Conservation (phyloP, 2,888 invertebrate genomes). For the Zaprionus obscuricornis region DNA sequence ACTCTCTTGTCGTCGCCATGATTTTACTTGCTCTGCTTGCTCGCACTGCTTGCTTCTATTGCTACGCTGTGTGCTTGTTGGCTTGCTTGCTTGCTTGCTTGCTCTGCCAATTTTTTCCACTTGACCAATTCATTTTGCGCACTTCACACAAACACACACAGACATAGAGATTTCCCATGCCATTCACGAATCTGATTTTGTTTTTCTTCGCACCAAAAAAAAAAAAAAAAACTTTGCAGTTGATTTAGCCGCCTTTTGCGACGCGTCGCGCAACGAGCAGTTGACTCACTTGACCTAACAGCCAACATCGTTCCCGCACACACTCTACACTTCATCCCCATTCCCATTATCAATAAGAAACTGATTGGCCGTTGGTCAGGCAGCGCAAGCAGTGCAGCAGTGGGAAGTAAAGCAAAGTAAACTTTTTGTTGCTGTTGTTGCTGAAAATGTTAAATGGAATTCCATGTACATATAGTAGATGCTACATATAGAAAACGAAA, state of each 20-base stretch:
- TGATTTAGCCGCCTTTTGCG: constrained; percentile 65
- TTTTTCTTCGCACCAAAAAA: constrained; percentile 76
- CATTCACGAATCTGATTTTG: constrained; percentile 66
- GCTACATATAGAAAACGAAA: not conserved
- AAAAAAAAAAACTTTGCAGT: no score
- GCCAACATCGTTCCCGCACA: constrained; percentile 35
- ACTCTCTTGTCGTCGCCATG: constrained; percentile 2
- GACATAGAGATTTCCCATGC: no score
- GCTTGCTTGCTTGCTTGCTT: constrained; percentile 8
- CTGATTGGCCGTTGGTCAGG: constrained; percentile 34
- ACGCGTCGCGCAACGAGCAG: constrained; percentile 52
- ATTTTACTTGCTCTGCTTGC: no score
- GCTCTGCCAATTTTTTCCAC: constrained; percentile 71
- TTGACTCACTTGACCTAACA: constrained; percentile 54
- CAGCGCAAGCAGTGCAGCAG: no score
- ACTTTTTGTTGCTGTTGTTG: constrained; percentile 27
- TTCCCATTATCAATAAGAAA: no score
- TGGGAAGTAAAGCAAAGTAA: no score
- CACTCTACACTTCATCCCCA: no score
- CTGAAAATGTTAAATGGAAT: constrained; percentile 44
- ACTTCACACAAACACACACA: constrained; percentile 57
- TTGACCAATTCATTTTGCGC: constrained; percentile 76
- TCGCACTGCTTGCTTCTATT: not conserved
- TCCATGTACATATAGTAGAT: constrained; percentile 20
- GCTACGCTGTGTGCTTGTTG: no score